Evolutionary conservation across 2,888 invertebrate species (phyloP).

Genomic region (Punctoribates punctum): DNA sequence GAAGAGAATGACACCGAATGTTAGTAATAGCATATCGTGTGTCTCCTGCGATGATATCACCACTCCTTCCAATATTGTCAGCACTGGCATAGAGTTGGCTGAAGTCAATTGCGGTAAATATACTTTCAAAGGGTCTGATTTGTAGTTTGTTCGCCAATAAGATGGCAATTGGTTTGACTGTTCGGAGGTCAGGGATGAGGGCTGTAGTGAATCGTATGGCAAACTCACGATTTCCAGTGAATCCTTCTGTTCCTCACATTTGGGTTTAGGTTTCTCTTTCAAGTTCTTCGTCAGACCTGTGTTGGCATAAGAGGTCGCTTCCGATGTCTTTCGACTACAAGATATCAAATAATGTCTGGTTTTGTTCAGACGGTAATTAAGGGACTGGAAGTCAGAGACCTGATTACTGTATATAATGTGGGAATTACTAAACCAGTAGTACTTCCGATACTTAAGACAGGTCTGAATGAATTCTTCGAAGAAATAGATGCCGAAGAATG

Average conservation of each 20-base stretch:
- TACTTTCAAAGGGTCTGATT: neutral
- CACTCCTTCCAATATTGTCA: constrained; percentile 37
- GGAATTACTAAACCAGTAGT: constrained; percentile 37
- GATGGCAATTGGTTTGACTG: constrained; percentile 5
- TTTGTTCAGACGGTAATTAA: constrained; percentile 36
- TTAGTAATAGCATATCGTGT: constrained; percentile 19
- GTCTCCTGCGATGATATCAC: constrained; percentile 38
- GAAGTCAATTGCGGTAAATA: constrained; percentile 37
- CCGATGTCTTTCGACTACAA: constrained; percentile 40
- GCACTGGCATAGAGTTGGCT: constrained; percentile 26
- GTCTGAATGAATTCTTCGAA: constrained; percentile 37
- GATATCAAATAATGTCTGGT: constrained; percentile 41
- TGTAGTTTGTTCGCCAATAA: neutral
- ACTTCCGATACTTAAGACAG: constrained; percentile 39
- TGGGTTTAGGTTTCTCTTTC: neutral
- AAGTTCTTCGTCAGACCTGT: neutral
- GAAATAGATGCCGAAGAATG: constrained; percentile 39
- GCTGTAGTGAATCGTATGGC: neutral
- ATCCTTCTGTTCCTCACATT: constrained; percentile 10
- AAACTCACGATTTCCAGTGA: constrained; percentile 34
- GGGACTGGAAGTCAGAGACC: neutral
- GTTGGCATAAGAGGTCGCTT: neutral
- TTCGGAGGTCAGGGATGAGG: neutral
- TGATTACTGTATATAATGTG: constrained; percentile 27
- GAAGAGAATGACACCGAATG: constrained; percentile 32